Evolutionary conservation across 2,888 invertebrate genomes (phyloP).

Genomic region (Caenorhabditis japonica): DNA sequence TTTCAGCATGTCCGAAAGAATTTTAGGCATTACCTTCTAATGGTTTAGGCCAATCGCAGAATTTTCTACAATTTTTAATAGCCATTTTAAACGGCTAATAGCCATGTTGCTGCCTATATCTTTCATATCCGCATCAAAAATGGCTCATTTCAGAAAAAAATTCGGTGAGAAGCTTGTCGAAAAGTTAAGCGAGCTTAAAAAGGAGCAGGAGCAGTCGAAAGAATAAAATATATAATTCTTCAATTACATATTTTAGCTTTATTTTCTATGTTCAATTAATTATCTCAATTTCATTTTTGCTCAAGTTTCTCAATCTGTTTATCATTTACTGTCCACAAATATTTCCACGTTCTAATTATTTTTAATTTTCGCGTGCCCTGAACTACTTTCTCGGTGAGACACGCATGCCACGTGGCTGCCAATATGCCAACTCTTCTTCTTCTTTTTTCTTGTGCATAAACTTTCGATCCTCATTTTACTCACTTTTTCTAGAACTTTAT

Average conservation of each 20-base stretch:
- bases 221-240: not conserved
- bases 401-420: slow-evolving; percentile 38
- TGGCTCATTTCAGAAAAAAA: slow-evolving; percentile 24
- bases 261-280: not conserved
- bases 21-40: too few species aligned
- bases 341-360: too few species aligned
- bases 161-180: slow-evolving; percentile 24
- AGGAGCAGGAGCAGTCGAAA: not conserved
- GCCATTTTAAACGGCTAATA: too few species aligned
- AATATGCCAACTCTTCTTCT: slow-evolving; percentile 20
- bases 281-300: not conserved
- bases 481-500: not conserved
- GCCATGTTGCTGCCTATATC: too few species aligned
- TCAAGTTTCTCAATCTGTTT: too few species aligned
- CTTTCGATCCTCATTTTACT: not conserved
- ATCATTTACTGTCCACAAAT: too few species aligned
- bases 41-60: too few species aligned
- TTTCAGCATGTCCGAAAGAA: too few species aligned
- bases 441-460: slow-evolving; percentile 19
- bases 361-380: too few species aligned
- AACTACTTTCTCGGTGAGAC: too few species aligned
- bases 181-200: slow-evolving; percentile 21
- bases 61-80: too few species aligned
- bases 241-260: not conserved
- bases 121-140: too few species aligned